These are phyloP conservation scores for Chunga burmeisteri DNA, from an alignment of 2,113 vertebrate species.

Conservation along the genomic window DNA sequence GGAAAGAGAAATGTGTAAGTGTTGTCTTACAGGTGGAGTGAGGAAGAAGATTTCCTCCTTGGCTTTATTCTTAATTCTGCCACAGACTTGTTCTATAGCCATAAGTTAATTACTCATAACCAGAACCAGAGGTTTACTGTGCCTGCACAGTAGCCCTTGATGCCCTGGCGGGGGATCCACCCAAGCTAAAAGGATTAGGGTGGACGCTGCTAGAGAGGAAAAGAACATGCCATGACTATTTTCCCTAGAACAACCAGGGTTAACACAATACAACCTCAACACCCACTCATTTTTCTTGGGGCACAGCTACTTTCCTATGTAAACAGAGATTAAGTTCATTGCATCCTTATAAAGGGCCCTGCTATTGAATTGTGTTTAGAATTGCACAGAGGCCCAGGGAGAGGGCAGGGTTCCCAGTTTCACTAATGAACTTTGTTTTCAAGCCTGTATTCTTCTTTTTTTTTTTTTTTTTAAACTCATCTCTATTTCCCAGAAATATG, in stretches of 20 bases:
- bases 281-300: not conserved
- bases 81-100: not conserved
- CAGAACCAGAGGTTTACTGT: not conserved
- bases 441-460: not conserved
- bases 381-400: not conserved
- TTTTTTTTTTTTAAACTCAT: not conserved
- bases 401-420: slow-evolving; percentile 13
- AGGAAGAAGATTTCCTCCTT: not conserved
- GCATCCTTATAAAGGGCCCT: not conserved
- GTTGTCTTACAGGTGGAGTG: not conserved
- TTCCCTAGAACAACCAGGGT: not conserved
- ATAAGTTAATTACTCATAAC: not conserved
- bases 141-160: not conserved
- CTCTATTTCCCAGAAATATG: slow-evolving; percentile 41
- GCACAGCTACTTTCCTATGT: not conserved
- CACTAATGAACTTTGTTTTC: not conserved
- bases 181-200: not conserved
- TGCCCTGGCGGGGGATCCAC: not conserved
- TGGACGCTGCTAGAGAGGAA: not conserved
- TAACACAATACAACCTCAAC: not conserved
- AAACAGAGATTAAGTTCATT: slow-evolving; percentile 19
- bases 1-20: not conserved
- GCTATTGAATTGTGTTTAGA: not conserved
- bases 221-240: not conserved
- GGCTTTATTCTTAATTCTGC: not conserved